Evolutionary conservation across 1,140 invertebrate species (phyloP), one percentile per base, ranked within the genome.

Genomic region (Danaus plexippus): DNA sequence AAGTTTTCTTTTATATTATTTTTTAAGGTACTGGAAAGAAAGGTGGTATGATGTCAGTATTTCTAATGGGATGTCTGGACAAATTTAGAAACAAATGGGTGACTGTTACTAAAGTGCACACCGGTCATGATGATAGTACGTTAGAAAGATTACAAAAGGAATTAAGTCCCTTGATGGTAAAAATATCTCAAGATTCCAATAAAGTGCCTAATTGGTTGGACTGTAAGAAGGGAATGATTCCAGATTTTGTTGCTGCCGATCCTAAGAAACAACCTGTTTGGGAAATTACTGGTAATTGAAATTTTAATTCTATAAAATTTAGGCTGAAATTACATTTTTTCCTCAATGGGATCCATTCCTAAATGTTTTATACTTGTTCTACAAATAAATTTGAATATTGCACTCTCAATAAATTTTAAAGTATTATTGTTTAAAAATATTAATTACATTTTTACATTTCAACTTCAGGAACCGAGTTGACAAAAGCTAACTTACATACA

Each of bases 21-120:
- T 78, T 43, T 64, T 15, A 15, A 88, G 87, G 87, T 22, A 96
- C 95, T 15, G 96, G 96, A 2, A 94, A 94, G 69, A 97, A 97
- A 89, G 96, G 96, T 59, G 96, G 96, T 2, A 94, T 97, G 84
- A 94, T 96, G 90, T 97, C 96, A 11, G 91, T 97, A 44, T 98
- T 98, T 77, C 87, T 98, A 10, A 97, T 98, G 95, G 96, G 97
- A 0, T 96, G 94, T 70, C 92, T 93, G 59, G 93, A 97, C 78
- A 87, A 87, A 18, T 74, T 74, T 0, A 89, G 80, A n/a, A 87
- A 91, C 44, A 85, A 89, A 32, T 97, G 94, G 93, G 91, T 94
- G 52, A 97, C 96, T 0, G 96, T 97, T 0, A 96, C 94, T 0
- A 96, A 96, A 88, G 93, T 96, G 7, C 93, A 96, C 78, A 91